Evolutionary conservation across 2,797 vertebrate genomes (phyloP).

Genomic region (Fringilla coelebs): DNA sequence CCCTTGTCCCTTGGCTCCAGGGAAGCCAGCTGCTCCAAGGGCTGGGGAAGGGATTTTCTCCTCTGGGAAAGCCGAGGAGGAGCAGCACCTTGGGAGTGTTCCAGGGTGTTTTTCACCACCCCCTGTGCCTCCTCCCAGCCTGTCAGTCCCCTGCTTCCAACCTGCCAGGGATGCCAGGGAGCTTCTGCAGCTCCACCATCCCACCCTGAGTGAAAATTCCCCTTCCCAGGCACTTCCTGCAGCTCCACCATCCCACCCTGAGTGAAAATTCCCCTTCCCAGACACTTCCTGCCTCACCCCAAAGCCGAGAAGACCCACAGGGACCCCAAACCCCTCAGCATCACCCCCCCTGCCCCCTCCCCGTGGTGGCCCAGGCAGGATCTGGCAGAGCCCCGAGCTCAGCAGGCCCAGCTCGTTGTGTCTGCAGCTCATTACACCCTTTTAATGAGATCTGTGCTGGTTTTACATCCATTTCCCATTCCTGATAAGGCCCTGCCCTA

Average conservation of each 20-base stretch:
- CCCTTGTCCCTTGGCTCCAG: accelerated
- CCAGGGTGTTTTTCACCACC: not conserved
- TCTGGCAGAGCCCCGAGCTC: not conserved
- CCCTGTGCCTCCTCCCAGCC: accelerated
- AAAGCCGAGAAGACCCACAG: not conserved
- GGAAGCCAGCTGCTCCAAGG: not conserved
- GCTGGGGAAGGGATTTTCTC: not conserved
- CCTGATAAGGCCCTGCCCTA: not conserved
- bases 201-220: too few relatives aligned
- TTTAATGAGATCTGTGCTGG: slow-evolving; percentile 24
- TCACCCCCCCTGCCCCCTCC: accelerated
- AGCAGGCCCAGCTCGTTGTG: not conserved
- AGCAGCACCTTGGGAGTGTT: not conserved
- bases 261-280: not conserved
- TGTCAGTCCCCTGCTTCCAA: not conserved
- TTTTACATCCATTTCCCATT: slow-evolving; percentile 27
- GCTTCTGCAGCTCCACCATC: not conserved
- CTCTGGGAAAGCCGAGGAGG: not conserved
- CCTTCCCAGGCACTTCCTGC: too few relatives aligned
- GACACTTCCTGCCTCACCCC: accelerated
- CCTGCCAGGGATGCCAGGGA: not conserved
- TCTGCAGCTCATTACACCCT: slow-evolving; percentile 42
- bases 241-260: not conserved
- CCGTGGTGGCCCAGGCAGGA: accelerated
- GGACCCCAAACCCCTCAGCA: not conserved